A percentile compares a stretch with the other conserved stretches of the same genome.
Conservation (phyloP, 2,113 vertebrate genomes). For the Arvicanthis niloticus region DNA sequence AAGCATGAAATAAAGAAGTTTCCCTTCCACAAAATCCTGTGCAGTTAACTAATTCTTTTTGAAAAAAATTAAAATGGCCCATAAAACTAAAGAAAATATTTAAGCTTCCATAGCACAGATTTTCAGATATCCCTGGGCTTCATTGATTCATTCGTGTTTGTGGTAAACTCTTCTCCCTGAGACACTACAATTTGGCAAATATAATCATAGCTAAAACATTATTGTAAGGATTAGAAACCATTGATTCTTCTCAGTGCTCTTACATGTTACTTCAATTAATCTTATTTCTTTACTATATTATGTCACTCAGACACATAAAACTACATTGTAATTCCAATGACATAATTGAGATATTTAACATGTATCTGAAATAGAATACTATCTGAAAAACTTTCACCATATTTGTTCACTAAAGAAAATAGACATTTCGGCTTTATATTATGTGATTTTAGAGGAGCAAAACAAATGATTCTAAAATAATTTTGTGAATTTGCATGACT, state of each 20-base stretch:
- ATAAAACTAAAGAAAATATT: neutral
- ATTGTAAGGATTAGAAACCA: neutral
- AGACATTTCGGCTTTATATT: neutral
- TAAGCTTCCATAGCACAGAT: neutral
- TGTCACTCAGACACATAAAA: neutral
- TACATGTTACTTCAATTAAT: neutral
- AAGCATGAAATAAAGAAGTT: slow-evolving; percentile 8
- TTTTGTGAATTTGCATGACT: neutral
- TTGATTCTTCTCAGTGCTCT: neutral
- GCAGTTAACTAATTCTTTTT: neutral
- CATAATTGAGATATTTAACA: neutral
- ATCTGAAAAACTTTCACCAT: neutral
- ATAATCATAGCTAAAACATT: neutral
- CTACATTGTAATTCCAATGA: neutral
- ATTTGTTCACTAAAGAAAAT: neutral
- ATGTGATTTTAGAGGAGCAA: neutral
- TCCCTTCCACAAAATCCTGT: neutral
- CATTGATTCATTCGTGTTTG: neutral
- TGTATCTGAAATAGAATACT: neutral
- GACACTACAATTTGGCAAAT: neutral
- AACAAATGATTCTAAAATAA: neutral
- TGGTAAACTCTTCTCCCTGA: neutral
- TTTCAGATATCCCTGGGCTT: neutral
- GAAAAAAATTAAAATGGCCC: neutral
- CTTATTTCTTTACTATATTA: neutral